Percentiles rank a stretch among this genome's conserved stretches.
phyloP scores from a whole-genome alignment of 2,113 vertebrate genomes.

The Siphamia tubifer region DNA sequence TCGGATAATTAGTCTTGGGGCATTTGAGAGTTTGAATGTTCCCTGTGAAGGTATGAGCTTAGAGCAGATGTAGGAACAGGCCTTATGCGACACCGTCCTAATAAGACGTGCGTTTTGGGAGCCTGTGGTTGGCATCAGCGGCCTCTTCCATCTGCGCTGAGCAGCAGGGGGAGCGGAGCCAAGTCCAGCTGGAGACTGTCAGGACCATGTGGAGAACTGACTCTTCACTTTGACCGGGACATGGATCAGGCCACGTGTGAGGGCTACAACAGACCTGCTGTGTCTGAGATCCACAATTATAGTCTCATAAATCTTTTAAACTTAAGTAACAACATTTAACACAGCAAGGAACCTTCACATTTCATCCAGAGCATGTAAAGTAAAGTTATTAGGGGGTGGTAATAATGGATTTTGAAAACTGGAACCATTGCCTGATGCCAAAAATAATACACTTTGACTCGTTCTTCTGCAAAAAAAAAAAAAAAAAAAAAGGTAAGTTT shows the following conservation, averaged over 20 bases:
- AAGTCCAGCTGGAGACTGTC: slow-evolving; percentile 36
- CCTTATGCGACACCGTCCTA: neutral
- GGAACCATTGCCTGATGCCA: no score
- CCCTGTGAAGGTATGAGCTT: neutral
- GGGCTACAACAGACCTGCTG: neutral
- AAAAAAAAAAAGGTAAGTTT: no score
- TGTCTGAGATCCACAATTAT: neutral
- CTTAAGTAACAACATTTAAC: no score
- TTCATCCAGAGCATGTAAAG: no score
- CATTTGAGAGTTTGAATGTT: no score
- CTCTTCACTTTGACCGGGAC: slow-evolving; percentile 21
- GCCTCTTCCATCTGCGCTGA: slow-evolving; percentile 58
- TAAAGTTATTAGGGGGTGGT: no score
- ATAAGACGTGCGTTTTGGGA: slow-evolving; percentile 4
- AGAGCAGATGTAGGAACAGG: neutral
- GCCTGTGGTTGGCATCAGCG: neutral
- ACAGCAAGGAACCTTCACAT: no score
- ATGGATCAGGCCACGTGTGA: neutral
- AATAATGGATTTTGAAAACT: no score
- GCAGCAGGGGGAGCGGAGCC: slow-evolving; percentile 40
- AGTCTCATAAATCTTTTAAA: no score
- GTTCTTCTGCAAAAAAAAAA: no score
- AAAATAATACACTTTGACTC: no score
- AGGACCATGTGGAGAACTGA: slow-evolving; percentile 45
- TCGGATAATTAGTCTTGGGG: no score